phyloP scores from a whole-genome alignment of 2,113 vertebrate genomes.

The Mungos mungo region DNA sequence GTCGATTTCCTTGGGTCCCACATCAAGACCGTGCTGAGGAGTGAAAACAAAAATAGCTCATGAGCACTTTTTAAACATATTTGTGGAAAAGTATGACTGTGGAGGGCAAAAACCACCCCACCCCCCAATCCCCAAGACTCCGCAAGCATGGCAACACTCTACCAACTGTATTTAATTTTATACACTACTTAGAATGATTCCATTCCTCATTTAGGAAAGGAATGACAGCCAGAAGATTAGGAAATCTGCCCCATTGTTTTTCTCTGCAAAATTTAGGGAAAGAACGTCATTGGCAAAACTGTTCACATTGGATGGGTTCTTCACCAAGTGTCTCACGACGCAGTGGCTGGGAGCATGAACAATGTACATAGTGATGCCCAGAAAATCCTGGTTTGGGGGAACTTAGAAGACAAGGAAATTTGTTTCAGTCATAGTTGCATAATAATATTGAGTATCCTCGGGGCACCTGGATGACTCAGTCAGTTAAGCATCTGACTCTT shows the following conservation, averaged over 20 bases:
- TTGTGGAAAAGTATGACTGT: conserved; percentile 1
- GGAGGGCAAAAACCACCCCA: not conserved
- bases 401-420: not conserved
- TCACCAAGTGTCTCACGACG: not conserved
- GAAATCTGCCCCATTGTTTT: conserved; percentile 35
- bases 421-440: not conserved
- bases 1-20: not conserved
- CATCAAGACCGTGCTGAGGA: not conserved
- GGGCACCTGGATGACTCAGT: too few relatives aligned
- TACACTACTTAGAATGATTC: conserved; percentile 24
- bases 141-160: not conserved
- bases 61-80: conserved; percentile 25
- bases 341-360: not conserved
- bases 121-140: not conserved
- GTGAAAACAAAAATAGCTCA: conserved; percentile 36
- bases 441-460: not conserved
- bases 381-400: not conserved
- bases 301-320: not conserved
- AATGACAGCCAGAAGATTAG: conserved; percentile 14
- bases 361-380: not conserved
- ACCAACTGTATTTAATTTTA: conserved; percentile 63
- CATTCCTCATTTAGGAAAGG: conserved; percentile 20
- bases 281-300: not conserved
- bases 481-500: too few relatives aligned
- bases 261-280: not conserved